Conservation (phyloP, 2,113 vertebrate genomes). For the Ceratotherium simum region DNA sequence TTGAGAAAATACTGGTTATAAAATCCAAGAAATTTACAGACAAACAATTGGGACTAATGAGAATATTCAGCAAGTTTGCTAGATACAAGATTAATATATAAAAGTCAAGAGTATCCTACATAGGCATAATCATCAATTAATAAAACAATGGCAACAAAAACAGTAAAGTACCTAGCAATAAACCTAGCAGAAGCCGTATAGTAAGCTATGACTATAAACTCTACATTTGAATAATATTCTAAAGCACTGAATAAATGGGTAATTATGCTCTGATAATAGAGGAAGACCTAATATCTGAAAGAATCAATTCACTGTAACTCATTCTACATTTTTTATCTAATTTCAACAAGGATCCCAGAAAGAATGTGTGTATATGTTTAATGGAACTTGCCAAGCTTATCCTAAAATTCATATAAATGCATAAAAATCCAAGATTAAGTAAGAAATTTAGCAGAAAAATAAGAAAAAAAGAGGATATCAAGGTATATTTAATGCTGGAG, state of each 20-base stretch:
- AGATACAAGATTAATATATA: not conserved
- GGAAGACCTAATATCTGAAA: not conserved
- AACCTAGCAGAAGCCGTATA: not conserved
- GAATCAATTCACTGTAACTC: not conserved
- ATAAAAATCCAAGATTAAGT: not conserved
- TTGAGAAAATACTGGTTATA: not conserved
- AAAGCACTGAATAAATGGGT: not conserved
- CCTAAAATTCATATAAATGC: constrained; percentile 6
- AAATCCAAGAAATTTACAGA: constrained; percentile 18
- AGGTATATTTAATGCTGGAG: not conserved
- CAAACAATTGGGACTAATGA: not conserved
- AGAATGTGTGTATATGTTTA: not conserved
- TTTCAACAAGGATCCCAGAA: constrained; percentile 7
- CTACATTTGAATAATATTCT: not conserved
- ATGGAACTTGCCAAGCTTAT: not conserved
- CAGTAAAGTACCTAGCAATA: not conserved
- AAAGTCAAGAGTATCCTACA: not conserved
- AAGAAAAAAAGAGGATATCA: not conserved
- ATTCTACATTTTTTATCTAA: not conserved
- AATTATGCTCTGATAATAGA: not conserved
- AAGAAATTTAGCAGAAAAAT: constrained; percentile 7
- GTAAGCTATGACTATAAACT: not conserved
- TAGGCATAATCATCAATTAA: not conserved
- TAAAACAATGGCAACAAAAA: not conserved
- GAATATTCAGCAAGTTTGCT: not conserved